These are phyloP conservation scores for Semaprochilodus insignis DNA, from an alignment of 2,797 vertebrate genomes.

Conservation along the genomic window DNA sequence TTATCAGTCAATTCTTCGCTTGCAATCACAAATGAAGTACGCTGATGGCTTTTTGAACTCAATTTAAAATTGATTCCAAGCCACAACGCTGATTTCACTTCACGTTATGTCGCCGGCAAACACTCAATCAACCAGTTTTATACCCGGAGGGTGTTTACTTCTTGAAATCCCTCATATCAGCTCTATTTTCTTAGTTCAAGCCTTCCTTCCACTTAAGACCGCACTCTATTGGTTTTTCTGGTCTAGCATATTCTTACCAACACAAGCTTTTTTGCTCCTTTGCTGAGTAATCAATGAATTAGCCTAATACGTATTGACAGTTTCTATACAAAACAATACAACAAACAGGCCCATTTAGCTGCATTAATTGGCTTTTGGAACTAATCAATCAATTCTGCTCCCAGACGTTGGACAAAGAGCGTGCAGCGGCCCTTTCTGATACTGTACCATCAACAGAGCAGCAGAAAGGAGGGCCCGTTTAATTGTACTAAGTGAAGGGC, in stretches of 20 bases:
- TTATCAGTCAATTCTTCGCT: constrained; percentile 43
- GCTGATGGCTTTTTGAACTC: constrained; percentile 33
- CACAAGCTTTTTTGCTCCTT: constrained; percentile 27
- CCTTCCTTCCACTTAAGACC: background rate
- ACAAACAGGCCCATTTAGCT: constrained; percentile 52
- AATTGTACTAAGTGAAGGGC: constrained; percentile 33
- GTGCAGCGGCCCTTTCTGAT: constrained; percentile 1
- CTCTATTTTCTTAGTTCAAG: background rate
- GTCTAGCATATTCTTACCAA: constrained; percentile 38
- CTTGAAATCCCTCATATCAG: background rate
- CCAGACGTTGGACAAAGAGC: constrained; percentile 26
- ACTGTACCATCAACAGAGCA: constrained; percentile 4
- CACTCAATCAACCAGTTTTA: constrained; percentile 17
- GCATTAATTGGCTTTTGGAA: constrained; percentile 57
- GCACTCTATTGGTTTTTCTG: constrained; percentile 11
- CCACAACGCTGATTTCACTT: constrained; percentile 24
- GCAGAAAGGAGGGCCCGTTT: constrained; percentile 26
- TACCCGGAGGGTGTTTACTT: constrained; percentile 23
- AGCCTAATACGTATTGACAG: constrained; percentile 53
- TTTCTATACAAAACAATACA: constrained; percentile 49
- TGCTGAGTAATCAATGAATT: constrained; percentile 51
- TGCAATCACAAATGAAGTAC: constrained; percentile 22
- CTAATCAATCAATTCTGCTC: constrained; percentile 45
- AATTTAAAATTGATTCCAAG: constrained; percentile 46
- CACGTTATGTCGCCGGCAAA: background rate